These are phyloP conservation scores for Mastomys natalensis DNA, from an alignment of 2,113 vertebrate species.

Conservation along the genomic window DNA sequence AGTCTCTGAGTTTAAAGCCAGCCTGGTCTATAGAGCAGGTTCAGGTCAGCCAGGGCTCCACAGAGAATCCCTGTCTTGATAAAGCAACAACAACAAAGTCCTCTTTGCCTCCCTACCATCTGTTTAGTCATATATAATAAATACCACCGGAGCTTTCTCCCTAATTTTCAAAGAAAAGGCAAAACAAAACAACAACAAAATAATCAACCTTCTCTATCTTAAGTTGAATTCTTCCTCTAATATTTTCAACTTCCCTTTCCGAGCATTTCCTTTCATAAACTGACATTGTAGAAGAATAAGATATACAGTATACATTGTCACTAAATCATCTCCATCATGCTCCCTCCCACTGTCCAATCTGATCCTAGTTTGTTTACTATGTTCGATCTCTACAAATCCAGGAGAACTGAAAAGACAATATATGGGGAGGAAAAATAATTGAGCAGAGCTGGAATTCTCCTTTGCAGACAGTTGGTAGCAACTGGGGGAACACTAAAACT, in stretches of 20 bases:
- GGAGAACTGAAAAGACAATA: not conserved
- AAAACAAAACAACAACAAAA: not conserved
- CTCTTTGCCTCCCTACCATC: not conserved
- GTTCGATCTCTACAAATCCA: not conserved
- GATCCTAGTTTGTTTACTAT: not conserved
- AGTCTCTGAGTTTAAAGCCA: not conserved
- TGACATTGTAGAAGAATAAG: not conserved
- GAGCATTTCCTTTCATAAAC: not conserved
- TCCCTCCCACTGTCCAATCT: not conserved
- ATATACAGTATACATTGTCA: not conserved
- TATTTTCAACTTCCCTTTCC: slow-evolving; percentile 1
- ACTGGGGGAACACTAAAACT: slow-evolving; percentile 43
- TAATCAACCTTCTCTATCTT: not conserved
- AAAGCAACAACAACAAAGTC: not conserved
- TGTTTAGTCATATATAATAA: not conserved
- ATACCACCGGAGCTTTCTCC: not conserved
- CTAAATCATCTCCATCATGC: slow-evolving; percentile 6
- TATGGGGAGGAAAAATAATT: not conserved
- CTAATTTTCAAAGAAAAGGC: not conserved
- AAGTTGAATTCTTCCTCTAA: not conserved
- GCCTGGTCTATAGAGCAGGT: not conserved
- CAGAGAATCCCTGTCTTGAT: not conserved
- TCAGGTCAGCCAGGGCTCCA: not conserved
- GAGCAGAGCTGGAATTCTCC: slow-evolving; percentile 18
- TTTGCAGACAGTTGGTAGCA: not conserved